Evolutionary conservation across 2,113 vertebrate genomes (phyloP), one percentile per base, ranked within the genome.

Genomic region (Xenopus borealis): DNA sequence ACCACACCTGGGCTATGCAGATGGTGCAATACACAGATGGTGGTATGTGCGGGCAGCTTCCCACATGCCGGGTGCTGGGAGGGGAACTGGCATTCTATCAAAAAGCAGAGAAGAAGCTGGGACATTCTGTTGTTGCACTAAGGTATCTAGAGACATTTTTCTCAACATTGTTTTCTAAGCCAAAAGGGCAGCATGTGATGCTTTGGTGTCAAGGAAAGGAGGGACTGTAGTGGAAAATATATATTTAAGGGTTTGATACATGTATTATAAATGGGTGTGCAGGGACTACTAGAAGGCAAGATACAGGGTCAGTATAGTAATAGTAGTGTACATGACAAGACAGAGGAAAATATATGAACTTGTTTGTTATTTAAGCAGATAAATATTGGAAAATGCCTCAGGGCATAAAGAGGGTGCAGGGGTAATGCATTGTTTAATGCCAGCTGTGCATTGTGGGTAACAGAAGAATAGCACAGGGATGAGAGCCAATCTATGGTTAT

Each of bases 1-100:
- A n/a, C 53, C 17, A 16, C 53, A 55, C 74, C 74, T 70, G 74
- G 68, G 30, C 67, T 44, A 14, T 77, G 44, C 74, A 77, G 74
- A 77, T 77, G 74, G 74, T 70, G 59, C 50, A 44, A 64, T 66
- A 66, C 73, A 70, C 74, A 77, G 74, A 77, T 77, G 74, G 74
- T 70, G 66, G 66, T 45, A 69, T 77, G 74, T 64, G 46, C 67
- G 33, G 74, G 73, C 73, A 20, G 59, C 66, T 57, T 69, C 74
- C 74, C 74, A 77, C 74, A 64, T 59, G 27, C 72, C 40, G 65
- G 72, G 72, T n/a, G 63, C 72, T 69, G 72, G 66, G 73, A 69
- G 58, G 58, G 64, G 59, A 70, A 61, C 74, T 77, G 74, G 65
- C 45, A 76, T 23, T 59, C 50, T 59, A 69, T 68, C 67, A 65